Evolutionary conservation across 2,113 vertebrate species (phyloP).

Genomic region (Cyrtonyx montezumae): DNA sequence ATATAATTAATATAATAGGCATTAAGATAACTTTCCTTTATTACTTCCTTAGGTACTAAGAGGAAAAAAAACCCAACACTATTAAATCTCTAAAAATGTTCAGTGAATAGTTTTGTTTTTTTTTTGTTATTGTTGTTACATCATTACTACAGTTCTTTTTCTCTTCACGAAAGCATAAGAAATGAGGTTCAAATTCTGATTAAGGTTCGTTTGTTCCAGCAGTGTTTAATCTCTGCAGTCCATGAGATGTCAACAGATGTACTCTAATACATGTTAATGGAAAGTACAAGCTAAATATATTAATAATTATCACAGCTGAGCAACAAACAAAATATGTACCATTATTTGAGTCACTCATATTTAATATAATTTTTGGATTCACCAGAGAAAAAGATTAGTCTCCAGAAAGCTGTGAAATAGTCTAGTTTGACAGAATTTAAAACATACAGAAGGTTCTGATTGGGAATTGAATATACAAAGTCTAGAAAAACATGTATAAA

Average conservation of each 20-base stretch:
- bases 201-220: not conserved
- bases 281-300: not conserved
- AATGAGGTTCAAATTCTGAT: not conserved
- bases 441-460: not conserved
- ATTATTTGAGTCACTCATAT: constrained; percentile 35
- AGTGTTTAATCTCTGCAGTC: constrained; percentile 24
- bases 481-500: not conserved
- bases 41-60: not conserved
- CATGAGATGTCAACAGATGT: not conserved
- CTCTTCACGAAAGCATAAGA: not conserved
- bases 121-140: not conserved
- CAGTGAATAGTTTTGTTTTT: not conserved
- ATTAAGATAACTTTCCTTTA: not conserved
- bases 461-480: not conserved
- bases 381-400: constrained; percentile 8
- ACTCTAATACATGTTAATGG: not conserved
- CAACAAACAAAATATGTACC: constrained; percentile 1
- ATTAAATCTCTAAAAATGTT: not conserved
- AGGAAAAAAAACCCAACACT: not conserved
- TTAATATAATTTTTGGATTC: constrained; percentile 35
- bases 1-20: no score
- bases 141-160: not conserved
- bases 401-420: constrained; percentile 35
- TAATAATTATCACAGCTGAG: constrained; percentile 31
- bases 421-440: constrained; percentile 45